Base-by-base conservation (phyloP, 2,113 vertebrate genomes). In the Pardalotus punctatus region DNA sequence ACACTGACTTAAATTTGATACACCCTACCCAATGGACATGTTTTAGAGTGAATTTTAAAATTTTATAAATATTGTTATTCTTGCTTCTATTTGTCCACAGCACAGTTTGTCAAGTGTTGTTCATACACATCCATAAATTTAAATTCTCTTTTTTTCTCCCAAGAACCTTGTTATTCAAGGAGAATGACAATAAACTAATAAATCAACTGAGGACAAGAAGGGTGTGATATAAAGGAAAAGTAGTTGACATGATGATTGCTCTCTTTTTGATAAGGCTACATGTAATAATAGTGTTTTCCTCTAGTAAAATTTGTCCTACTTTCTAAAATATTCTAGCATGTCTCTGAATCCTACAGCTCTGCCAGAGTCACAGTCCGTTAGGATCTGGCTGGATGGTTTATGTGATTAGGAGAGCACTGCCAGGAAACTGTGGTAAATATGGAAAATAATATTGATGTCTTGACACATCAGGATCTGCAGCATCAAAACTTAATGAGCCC, bases 401-500 rank as follows among this genome's bases (percentile, higher is more conserved):
- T 40, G 25, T 74, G 65, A 91, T 73, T 81, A 35, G 40, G 81
- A 71, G 21, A 85, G 25, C n/a, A 48, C 53, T 89, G 31, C 18
- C 9, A 36, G 76, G 89, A 83, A 88, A 43, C 16, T 40, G 62
- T 25, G 36, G 10, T 40, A 73, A 74, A 84, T 78, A 81, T 14
- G 80, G 86, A 92, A 92, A 96, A 71, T 47, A 56, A 56, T 84
- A 91, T 40, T 64, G 60, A 74, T 86, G 64, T 77, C 36, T 84
- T 67, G 78, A 89, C 62, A 64, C 38, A 20, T 78, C 27, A 14
- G 28, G 51, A 71, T 86, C 22, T 91, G 42, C 33, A 31, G n/a
- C 27, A 53, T 33, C 40, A 71, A 77, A 51, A 47, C 28, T 76
- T 73, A 84, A 67, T 5, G 43, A 65, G n/a, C 50, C 12, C 43